phyloP scores from a whole-genome alignment of 2,888 invertebrate species.

The Spicauda simplicius region DNA sequence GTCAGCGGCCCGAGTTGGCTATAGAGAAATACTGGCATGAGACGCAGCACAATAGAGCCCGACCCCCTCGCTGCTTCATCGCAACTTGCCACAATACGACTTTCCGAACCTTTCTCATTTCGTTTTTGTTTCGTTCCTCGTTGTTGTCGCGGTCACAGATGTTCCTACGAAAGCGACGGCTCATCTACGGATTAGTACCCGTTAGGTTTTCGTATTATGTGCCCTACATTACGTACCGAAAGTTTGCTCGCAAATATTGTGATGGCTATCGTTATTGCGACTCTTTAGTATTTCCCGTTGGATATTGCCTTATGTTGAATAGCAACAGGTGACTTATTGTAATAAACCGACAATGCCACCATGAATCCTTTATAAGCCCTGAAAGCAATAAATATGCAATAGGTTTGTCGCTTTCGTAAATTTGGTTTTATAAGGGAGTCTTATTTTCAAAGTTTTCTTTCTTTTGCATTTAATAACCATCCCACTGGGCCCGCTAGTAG shows the following conservation, averaged over 20 bases:
- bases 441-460: not conserved
- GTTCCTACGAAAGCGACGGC: conserved; percentile 70
- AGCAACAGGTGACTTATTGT: conserved; percentile 18
- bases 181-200: conserved; percentile 81
- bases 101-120: conserved; percentile 81
- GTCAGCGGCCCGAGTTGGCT: conserved; percentile 38
- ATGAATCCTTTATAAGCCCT: not conserved
- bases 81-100: conserved; percentile 76
- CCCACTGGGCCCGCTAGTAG: too few species aligned
- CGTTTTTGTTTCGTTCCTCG: conserved; percentile 75
- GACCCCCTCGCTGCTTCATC: conserved; percentile 58
- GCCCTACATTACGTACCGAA: conserved; percentile 64
- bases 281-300: conserved; percentile 9
- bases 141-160: conserved; percentile 73
- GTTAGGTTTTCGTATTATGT: conserved; percentile 74
- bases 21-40: conserved; percentile 41
- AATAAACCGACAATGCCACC: not conserved
- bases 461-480: not conserved
- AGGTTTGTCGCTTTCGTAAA: not conserved
- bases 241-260: conserved; percentile 52
- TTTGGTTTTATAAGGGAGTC: not conserved
- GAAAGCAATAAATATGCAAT: not conserved
- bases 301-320: conserved; percentile 6
- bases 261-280: conserved; percentile 37
- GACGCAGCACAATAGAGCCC: conserved; percentile 41